These are phyloP conservation scores for Elmis aenea DNA, from an alignment of 2,888 invertebrate genomes.

Conservation along the genomic window DNA sequence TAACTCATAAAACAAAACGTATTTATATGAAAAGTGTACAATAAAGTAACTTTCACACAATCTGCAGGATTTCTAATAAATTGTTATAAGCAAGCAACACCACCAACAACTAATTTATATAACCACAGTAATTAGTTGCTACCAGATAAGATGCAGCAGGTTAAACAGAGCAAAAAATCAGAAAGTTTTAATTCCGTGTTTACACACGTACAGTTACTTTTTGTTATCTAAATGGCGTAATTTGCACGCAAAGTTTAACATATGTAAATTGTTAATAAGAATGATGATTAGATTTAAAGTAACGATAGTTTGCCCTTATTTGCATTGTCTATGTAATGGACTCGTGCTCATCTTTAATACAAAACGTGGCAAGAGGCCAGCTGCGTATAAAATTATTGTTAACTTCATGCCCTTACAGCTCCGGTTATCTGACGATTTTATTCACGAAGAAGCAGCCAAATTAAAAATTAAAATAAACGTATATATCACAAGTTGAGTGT, in stretches of 20 bases:
- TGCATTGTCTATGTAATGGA: no score
- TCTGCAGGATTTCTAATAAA: slow-evolving; percentile 7
- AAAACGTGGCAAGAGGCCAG: no score
- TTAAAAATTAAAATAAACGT: no score
- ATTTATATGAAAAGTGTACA: slow-evolving; percentile 1
- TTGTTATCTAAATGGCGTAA: slow-evolving; percentile 4
- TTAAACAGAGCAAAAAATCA: slow-evolving; percentile 31
- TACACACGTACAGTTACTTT: slow-evolving; percentile 5
- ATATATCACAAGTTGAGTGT: no score
- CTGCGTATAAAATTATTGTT: no score
- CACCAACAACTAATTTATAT: slow-evolving; percentile 24
- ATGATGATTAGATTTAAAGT: neutral
- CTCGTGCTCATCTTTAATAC: no score
- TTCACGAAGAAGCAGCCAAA: no score
- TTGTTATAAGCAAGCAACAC: slow-evolving; percentile 23
- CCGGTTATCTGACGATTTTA: no score
- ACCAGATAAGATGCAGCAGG: slow-evolving; percentile 21
- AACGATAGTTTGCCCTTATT: no score
- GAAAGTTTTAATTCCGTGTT: slow-evolving; percentile 22
- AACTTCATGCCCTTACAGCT: no score
- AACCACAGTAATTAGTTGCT: slow-evolving; percentile 28
- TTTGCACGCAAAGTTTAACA: slow-evolving; percentile 6
- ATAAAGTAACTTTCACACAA: slow-evolving; percentile 9
- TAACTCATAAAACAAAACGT: neutral
- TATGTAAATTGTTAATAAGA: neutral